phyloP scores from a whole-genome alignment of 2,888 invertebrate genomes.

The Sminthurides aquaticus region DNA sequence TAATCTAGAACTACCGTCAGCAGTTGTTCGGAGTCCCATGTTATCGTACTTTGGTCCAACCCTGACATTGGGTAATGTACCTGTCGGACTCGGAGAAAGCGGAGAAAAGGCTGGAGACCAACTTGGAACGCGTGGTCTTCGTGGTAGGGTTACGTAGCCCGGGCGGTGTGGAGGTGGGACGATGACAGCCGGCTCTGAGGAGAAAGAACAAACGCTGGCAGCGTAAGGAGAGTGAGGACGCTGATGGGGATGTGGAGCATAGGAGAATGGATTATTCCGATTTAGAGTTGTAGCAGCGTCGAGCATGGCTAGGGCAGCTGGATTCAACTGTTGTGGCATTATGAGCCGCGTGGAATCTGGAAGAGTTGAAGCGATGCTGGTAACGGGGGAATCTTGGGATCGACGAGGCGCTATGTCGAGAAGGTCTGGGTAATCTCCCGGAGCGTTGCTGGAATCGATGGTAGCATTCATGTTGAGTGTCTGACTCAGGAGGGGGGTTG shows the following conservation, averaged over 20 bases:
- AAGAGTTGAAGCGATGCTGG: slow-evolving; percentile 72
- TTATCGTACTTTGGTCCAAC: slow-evolving; percentile 79
- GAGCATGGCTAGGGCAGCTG: slow-evolving; percentile 28
- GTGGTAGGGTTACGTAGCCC: slow-evolving; percentile 79
- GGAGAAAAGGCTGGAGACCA: slow-evolving; percentile 50
- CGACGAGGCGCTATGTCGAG: slow-evolving; percentile 53
- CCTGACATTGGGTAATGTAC: slow-evolving; percentile 49
- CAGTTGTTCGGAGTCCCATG: slow-evolving; percentile 81
- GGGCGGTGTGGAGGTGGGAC: slow-evolving; percentile 61
- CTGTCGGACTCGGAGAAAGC: slow-evolving; percentile 32
- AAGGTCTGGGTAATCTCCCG: slow-evolving; percentile 45
- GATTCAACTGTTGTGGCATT: slow-evolving; percentile 32
- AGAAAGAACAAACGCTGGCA: slow-evolving; percentile 55
- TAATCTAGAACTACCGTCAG: slow-evolving; percentile 78
- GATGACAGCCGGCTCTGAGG: slow-evolving; percentile 53
- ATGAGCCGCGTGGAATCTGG: slow-evolving; percentile 60
- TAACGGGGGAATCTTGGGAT: slow-evolving; percentile 65
- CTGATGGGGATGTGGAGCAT: slow-evolving; percentile 55
- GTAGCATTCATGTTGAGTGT: slow-evolving; percentile 12
- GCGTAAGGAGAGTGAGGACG: slow-evolving; percentile 57
- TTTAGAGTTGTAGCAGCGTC: slow-evolving; percentile 44
- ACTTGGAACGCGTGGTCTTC: slow-evolving; percentile 72
- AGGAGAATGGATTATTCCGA: slow-evolving; percentile 42
- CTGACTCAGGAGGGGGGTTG: slow-evolving; percentile 25
- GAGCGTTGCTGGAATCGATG: slow-evolving; percentile 66